Evolutionary conservation across 2,797 vertebrate genomes (phyloP).

Genomic region (Molossus alvarezi): DNA sequence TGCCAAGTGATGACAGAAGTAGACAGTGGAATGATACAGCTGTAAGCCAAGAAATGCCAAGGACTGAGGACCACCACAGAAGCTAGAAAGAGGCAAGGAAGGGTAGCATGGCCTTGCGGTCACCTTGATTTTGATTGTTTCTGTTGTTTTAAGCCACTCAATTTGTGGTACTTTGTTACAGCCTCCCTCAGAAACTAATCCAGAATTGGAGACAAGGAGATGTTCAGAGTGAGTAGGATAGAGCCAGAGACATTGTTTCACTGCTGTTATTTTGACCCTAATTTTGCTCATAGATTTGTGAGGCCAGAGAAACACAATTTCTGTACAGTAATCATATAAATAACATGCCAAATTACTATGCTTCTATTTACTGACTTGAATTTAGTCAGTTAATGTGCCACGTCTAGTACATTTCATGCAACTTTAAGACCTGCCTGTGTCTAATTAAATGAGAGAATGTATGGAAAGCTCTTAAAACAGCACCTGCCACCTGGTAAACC

Average conservation of each 20-base stretch:
- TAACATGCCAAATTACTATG: conserved; percentile 26
- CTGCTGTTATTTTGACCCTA: conserved; percentile 6
- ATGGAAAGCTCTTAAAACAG: conserved; percentile 53
- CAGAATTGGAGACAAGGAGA: conserved; percentile 14
- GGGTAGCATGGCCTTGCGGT: not conserved
- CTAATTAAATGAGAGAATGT: conserved; percentile 43
- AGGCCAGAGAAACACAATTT: conserved; percentile 44
- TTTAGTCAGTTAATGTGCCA: not conserved
- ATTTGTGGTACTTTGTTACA: not conserved
- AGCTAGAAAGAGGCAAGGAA: not conserved
- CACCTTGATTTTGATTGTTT: not conserved
- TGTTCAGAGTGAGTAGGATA: not conserved
- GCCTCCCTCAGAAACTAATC: not conserved
- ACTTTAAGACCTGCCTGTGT: not conserved
- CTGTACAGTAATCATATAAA: not conserved
- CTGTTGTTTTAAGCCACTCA: not conserved
- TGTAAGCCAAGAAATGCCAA: not conserved
- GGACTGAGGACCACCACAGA: not conserved
- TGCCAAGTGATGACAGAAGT: not conserved
- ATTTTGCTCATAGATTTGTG: conserved; percentile 39
- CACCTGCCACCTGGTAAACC: not conserved
- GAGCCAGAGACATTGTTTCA: not conserved
- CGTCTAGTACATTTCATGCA: conserved; percentile 4
- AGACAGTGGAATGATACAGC: not conserved
- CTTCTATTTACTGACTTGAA: conserved; percentile 47